Evolutionary conservation across 2,797 vertebrate species (phyloP).

Genomic region (Amphiprion clarkii): DNA sequence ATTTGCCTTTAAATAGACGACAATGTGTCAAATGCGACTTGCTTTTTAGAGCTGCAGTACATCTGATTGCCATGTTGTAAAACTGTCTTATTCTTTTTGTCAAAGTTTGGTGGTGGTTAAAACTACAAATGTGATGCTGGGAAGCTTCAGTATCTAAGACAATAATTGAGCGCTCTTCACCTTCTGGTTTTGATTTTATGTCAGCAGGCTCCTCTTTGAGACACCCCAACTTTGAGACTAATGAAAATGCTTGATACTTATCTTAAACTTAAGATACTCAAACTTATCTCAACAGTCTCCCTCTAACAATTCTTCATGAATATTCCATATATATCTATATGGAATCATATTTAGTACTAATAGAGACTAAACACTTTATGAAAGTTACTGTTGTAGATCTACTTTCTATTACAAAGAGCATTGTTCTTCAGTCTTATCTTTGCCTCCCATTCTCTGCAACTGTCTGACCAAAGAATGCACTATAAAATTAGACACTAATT

Average conservation of each 20-base stretch:
- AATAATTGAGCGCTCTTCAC: background rate
- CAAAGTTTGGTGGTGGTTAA: background rate
- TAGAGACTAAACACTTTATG: background rate
- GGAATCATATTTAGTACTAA: background rate
- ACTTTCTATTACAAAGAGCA: no score
- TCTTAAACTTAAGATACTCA: no score
- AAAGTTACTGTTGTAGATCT: background rate
- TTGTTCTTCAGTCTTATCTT: no score
- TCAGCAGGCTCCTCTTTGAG: background rate
- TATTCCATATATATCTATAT: no score
- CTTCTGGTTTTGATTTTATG: slow-evolving; percentile 1
- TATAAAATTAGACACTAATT: no score
- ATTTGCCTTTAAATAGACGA: slow-evolving; percentile 14
- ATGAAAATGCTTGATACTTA: background rate
- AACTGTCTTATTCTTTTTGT: background rate
- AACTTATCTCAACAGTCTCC: background rate
- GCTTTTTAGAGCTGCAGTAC: background rate
- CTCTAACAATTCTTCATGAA: background rate
- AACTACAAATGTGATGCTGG: background rate
- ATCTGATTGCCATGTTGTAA: background rate
- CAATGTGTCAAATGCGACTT: slow-evolving; percentile 12
- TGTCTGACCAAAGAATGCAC: no score
- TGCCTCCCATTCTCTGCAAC: no score
- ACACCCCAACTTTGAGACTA: background rate
- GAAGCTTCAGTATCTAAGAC: background rate